Evolutionary conservation across 2,888 invertebrate genomes (phyloP), one percentile per base, ranked within the genome.

Genomic region (Heliconius hortense): DNA sequence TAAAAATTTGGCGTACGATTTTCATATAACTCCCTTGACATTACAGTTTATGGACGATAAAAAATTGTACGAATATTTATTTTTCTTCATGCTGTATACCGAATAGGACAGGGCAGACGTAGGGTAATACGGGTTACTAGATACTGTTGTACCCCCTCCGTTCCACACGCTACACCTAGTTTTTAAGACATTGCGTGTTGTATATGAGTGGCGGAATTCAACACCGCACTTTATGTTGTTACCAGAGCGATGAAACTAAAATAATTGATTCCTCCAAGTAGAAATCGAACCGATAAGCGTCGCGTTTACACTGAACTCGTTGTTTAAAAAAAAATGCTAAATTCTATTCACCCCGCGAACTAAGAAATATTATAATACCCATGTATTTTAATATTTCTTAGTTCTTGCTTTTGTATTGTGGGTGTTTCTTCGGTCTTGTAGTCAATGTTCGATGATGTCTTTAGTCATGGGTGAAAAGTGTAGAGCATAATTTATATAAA

Each of bases 1-100:
- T 26, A 18, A 59, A 35, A 70, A 10, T 5, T 26, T 59, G 59
- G 15, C 15, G 70, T 56, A 56, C 18, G 59, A 24, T 59, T 56
- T n/a, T 70, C 35, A 59, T 13, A 60, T 70, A 35, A 60, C 59
- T 59, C 24, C 48, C 48, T 21, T 59, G 39, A 70, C 24, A 59
- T 35, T 15, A 15, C 35, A 70, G 4, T 60, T 60, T 60, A 39
- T 24, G n/a, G 35, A 60, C 11, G n/a, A 39, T 26, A 13, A 18
- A 70, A 35, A 70, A 24, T n/a, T 31, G 53, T 70, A 15, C 18
- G 21, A 21, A 21, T 56, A 26, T 35, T 39, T 70, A 35, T n/a
- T 59, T 59, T n/a, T 21, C 39, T 35, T 11, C 56, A 56, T 8
- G 43, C 18, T 43, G 43, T 43, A 43, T 43, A 43, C 21, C 53